Percentiles rank a stretch among this genome's conserved stretches.
phyloP scores from a whole-genome alignment of 1,140 invertebrate genomes.

The Littorina saxatilis region DNA sequence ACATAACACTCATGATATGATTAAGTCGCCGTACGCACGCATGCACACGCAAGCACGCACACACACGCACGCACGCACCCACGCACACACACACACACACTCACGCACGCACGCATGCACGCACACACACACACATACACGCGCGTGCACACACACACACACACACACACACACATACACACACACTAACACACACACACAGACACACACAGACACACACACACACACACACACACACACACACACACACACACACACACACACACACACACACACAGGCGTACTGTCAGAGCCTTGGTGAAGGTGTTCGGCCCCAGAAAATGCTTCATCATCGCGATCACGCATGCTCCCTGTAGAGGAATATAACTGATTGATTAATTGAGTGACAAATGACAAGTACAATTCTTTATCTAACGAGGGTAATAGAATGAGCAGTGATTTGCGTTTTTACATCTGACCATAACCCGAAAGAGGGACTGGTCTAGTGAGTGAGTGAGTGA shows the following conservation, averaged over 20 bases:
- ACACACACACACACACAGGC: background rate
- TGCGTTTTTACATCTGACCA: too few relatives aligned
- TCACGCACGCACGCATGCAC: too few relatives aligned
- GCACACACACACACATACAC: too few relatives aligned
- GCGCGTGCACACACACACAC: too few relatives aligned
- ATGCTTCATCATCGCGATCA: constrained; percentile 95
- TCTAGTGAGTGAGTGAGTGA: background rate
- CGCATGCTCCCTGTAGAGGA: constrained; percentile 83
- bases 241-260: background rate
- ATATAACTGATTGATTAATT: background rate
- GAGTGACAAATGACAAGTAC: too few relatives aligned
- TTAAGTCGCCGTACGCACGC: too few relatives aligned
- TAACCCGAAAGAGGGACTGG: too few relatives aligned
- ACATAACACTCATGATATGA: too few relatives aligned
- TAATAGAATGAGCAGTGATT: too few relatives aligned
- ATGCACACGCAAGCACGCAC: background rate
- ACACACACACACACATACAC: background rate
- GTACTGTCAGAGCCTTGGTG: constrained; percentile 79
- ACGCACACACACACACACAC: background rate
- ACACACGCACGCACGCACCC: background rate
- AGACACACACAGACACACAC: background rate
- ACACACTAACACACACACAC: background rate
- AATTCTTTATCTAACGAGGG: too few relatives aligned
- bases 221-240: background rate
- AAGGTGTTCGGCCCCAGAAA: constrained; percentile 23